These are phyloP conservation scores for Numida meleagris DNA, from an alignment of 2,113 vertebrate genomes.

Conservation along the genomic window DNA sequence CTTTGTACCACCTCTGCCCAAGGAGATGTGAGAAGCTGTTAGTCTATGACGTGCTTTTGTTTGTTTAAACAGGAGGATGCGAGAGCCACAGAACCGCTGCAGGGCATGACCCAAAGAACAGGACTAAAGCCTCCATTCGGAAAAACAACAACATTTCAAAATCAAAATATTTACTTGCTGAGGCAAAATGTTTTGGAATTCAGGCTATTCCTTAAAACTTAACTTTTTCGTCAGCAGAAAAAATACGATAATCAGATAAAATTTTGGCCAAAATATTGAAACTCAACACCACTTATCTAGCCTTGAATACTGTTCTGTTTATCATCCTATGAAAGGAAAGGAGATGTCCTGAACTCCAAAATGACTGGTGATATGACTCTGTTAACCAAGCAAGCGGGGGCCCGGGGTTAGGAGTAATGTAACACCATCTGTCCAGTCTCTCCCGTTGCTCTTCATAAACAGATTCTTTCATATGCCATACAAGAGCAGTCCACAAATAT, in stretches of 20 bases:
- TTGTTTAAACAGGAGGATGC: background rate
- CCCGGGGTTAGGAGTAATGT: background rate
- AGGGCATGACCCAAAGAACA: background rate
- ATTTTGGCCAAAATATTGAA: background rate
- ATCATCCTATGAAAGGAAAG: background rate
- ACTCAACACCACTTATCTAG: background rate
- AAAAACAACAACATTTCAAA: background rate
- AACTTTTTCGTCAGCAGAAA: background rate
- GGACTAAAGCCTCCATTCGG: background rate
- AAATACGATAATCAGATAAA: background rate
- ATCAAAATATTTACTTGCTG: background rate
- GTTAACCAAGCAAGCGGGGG: background rate
- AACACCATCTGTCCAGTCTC: background rate
- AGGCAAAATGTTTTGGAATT: background rate
- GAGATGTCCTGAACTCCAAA: background rate
- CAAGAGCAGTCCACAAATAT: background rate
- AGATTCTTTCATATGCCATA: background rate
- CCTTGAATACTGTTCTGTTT: background rate
- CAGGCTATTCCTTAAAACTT: background rate
- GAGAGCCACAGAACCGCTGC: background rate
- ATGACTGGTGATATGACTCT: background rate
- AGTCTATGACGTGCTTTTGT: background rate
- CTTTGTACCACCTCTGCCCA: background rate
- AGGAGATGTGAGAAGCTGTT: background rate
- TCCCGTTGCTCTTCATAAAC: background rate